Base-by-base conservation (phyloP, 2,888 invertebrate genomes). In the Caenorhabditis drosophilae region DNA sequence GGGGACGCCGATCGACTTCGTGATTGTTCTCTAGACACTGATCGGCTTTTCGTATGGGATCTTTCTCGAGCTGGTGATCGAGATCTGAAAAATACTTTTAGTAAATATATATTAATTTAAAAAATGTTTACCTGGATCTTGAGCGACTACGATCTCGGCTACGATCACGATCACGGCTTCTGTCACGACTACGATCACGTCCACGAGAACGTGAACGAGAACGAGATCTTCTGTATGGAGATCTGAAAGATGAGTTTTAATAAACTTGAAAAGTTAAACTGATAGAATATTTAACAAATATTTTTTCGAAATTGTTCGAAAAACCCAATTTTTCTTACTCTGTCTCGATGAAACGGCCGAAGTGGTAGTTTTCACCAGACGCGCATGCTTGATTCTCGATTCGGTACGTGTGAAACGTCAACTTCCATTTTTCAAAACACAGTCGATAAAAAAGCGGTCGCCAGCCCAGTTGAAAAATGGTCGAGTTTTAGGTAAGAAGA, bases 11-110 rank as follows among this genome's bases (percentile, higher is more conserved):
- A 70, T 25, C 67, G 68, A 35, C 58, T 58, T 42, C 64, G 62
- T 16, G 67, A 69, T 27, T 64, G 69, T 51, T 59, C 56, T 23
- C 48, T 40, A 7, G 41, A 36, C n/a, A n/a, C n/a, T n/a, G n/a
- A n/a, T 42, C 68, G 60, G 51, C 71, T 71, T 48, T 62, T 58
- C 2, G 69, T 67, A 31, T 63, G 67, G 31, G 67, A 55, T 44
- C 66, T 50, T 23, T 63, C 57, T 16, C 57, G 57, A 15, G 45
- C 42, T 48, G 66, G 68, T 26, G 67, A 57, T 41, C 68, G 69
- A 45, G 72, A 58, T 41, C 68, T 68, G 53, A 31, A 64, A 59
- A 41, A 23, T 22, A 4, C 16, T 41, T 41, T 41, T 7, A 41
- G 23, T 4, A 11, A n/a, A 15, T 36, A n/a, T 4, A 20, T 20